These are phyloP conservation scores for Asbolus verrucosus DNA, from an alignment of 1,140 invertebrate species.

Conservation along the genomic window DNA sequence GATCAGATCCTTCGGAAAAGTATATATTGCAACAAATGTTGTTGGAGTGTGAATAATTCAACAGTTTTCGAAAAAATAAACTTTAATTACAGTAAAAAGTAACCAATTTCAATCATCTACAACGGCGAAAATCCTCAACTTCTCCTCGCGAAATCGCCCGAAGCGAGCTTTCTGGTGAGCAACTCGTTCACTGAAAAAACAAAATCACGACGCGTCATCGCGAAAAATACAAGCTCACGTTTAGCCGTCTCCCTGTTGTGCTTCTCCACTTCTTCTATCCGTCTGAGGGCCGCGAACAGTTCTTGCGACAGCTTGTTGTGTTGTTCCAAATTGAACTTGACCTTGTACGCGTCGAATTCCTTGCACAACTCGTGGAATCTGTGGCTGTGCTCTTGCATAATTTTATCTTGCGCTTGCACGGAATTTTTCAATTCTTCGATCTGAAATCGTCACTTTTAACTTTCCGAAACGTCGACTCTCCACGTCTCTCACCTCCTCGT, in stretches of 20 bases:
- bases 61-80: no score
- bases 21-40: no score
- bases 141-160: constrained; percentile 21
- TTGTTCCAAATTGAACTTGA: constrained; percentile 35
- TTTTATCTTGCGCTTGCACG: constrained; percentile 31
- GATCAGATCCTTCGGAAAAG: no score
- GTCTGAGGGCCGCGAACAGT: constrained; percentile 16
- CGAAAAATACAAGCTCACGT: constrained; percentile 36
- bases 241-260: constrained; percentile 46
- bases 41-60: no score
- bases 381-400: constrained; percentile 24
- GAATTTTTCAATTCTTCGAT: constrained; percentile 37
- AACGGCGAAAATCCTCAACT: no score
- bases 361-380: constrained; percentile 38
- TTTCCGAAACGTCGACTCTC: not conserved
- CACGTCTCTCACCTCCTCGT: constrained; percentile 48
- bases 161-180: constrained; percentile 44
- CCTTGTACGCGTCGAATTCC: constrained; percentile 43
- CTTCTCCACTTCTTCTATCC: constrained; percentile 47
- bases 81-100: no score
- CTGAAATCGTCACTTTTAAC: not conserved
- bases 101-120: no score
- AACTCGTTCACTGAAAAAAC: constrained; percentile 48
- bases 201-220: not conserved
- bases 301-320: constrained; percentile 35